Base-by-base conservation (phyloP, 2,888 invertebrate genomes). In the Smittia aterrima region DNA sequence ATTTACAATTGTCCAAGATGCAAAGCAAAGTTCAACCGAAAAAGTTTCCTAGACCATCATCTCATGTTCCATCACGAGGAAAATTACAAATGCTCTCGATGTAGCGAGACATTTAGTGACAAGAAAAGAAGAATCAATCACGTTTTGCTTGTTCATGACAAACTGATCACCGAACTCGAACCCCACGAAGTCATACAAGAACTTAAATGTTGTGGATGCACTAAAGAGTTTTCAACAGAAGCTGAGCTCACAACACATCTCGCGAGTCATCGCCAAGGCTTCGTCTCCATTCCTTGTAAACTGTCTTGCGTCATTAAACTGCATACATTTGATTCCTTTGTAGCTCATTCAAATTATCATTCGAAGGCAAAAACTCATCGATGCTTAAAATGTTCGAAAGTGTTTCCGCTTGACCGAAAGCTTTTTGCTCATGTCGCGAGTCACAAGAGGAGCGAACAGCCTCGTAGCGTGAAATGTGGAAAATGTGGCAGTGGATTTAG, bases 391-490 rank as follows among this genome's bases (percentile, higher is more conserved):
- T 89, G 89, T 77, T 81, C 84, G 1, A 88, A 87, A 78, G 83
- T 83, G 0, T 89, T 86, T 78, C 83, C 86, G 0, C 81, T 88
- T 64, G 84, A 84, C 0, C 87, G 88, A 67, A 87, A 87, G 77
- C 79, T 88, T 0, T 82, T 82, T 9, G 83, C 85, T 75, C 89
- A 89, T 78, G 82, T 87, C 9, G 11, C 32, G 16, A 9, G 18
- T 9, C 66, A 66, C 20, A 25, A 80, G 86, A 86, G 79, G 83
- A 24, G 88, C 87, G 78, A 85, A 86, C 4, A 85, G 88, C 79
- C 81, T 83, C 16, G 88, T 88, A 79, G 82, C 84, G 38, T 85
- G 85, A 77, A 88, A 88, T 79, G 84, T 82, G 75, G 88, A 88
- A 86, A 86, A 84, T 88, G 22, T 84, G 22, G 22, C 25, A 24